phyloP scores from a whole-genome alignment of 2,888 invertebrate species.

The Lochmaea capreae region DNA sequence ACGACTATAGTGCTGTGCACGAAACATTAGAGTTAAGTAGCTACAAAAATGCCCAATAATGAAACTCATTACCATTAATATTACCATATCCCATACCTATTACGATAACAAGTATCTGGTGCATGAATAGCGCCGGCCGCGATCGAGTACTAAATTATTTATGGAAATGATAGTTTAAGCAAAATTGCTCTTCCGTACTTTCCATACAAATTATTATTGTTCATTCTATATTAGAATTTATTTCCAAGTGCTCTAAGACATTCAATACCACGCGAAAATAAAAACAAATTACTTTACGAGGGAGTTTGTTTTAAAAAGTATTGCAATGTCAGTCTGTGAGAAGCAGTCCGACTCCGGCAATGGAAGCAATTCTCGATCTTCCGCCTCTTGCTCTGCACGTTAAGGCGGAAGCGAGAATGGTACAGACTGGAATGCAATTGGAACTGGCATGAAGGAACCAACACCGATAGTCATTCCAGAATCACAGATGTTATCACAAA shows the following conservation, averaged over 20 bases:
- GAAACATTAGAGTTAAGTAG: slow-evolving; percentile 14
- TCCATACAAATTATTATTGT: slow-evolving; percentile 14
- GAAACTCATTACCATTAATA: slow-evolving; percentile 3
- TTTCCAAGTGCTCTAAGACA: slow-evolving; percentile 16
- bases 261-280: not conserved
- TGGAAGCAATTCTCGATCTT: too few relatives aligned
- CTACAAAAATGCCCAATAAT: slow-evolving; percentile 18
- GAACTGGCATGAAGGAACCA: too few relatives aligned
- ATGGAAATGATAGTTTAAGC: slow-evolving; percentile 30
- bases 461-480: too few relatives aligned
- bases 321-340: too few relatives aligned
- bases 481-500: too few relatives aligned
- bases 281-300: not conserved
- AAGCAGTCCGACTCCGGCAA: too few relatives aligned
- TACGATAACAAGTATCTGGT: slow-evolving; percentile 10
- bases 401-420: too few relatives aligned
- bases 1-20: slow-evolving; percentile 1
- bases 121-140: slow-evolving; percentile 24
- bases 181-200: slow-evolving; percentile 23
- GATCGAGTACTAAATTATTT: slow-evolving; percentile 8
- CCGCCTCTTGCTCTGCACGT: too few relatives aligned
- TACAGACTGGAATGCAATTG: too few relatives aligned
- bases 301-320: not conserved
- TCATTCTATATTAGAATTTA: slow-evolving; percentile 23
- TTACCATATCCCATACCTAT: slow-evolving; percentile 11